Percentiles rank a stretch among this genome's conserved stretches.
These are phyloP conservation scores for Mythimna loreyi DNA, from an alignment of 2,888 invertebrate genomes.

Conservation along the genomic window DNA sequence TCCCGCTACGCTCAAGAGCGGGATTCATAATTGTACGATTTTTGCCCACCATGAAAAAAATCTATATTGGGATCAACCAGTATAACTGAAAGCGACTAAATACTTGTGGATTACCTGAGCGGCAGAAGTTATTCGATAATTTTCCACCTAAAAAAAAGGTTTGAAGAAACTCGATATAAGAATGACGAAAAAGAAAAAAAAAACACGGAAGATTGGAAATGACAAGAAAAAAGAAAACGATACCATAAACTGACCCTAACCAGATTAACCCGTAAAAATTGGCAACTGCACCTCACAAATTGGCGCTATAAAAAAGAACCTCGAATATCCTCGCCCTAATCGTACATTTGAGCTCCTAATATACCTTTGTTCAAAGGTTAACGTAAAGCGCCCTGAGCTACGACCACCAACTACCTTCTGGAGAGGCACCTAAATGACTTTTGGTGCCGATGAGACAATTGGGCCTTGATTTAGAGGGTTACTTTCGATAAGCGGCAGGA, in stretches of 20 bases:
- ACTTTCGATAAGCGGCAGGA: slow-evolving; percentile 65
- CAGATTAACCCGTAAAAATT: slow-evolving; percentile 51
- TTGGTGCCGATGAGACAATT: slow-evolving; percentile 77
- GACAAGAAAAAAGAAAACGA: neutral
- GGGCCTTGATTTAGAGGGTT: slow-evolving; percentile 78
- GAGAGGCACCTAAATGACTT: slow-evolving; percentile 70
- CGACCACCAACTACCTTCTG: slow-evolving; percentile 45
- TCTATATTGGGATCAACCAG: no score
- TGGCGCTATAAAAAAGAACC: slow-evolving; percentile 39
- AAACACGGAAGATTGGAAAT: neutral
- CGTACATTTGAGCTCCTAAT: slow-evolving; percentile 58
- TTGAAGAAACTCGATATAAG: neutral
- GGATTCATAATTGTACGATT: no score
- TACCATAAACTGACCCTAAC: slow-evolving; percentile 35
- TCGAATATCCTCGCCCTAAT: slow-evolving; percentile 48
- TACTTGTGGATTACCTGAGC: no score
- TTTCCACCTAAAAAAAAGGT: no score
- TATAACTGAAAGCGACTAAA: no score
- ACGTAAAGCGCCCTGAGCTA: slow-evolving; percentile 60
- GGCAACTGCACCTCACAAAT: slow-evolving; percentile 44
- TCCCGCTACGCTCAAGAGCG: no score
- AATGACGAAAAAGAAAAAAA: neutral
- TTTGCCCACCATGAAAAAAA: no score
- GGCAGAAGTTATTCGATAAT: no score
- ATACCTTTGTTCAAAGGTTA: slow-evolving; percentile 66